Conservation (phyloP, 2,888 invertebrate genomes). For the Anticlea derivata region DNA sequence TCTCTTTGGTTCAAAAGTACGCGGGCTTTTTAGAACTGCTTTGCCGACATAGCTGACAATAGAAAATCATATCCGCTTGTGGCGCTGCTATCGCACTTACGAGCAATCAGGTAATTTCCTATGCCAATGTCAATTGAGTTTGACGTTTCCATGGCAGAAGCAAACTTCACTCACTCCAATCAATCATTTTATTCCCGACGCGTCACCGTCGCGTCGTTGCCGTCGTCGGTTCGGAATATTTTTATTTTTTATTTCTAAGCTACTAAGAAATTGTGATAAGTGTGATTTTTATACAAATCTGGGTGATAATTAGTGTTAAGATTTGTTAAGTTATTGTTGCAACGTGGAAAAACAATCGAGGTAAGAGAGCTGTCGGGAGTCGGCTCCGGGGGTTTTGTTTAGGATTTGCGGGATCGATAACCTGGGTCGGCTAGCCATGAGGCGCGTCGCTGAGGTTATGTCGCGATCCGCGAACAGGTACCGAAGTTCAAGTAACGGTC, state of each 20-base stretch:
- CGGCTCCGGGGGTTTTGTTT: constrained; percentile 69
- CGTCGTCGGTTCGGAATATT: constrained; percentile 65
- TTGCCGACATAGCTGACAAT: background rate
- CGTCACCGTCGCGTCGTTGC: constrained; percentile 81
- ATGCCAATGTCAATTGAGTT: constrained; percentile 17
- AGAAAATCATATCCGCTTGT: background rate
- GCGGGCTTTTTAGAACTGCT: constrained; percentile 2
- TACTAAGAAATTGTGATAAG: constrained; percentile 81
- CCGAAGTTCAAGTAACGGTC: constrained; percentile 82
- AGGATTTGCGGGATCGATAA: constrained; percentile 82
- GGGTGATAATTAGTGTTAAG: constrained; percentile 81
- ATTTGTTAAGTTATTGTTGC: constrained; percentile 80
- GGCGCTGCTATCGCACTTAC: constrained; percentile 3
- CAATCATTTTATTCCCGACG: constrained; percentile 55
- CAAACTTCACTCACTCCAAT: constrained; percentile 3
- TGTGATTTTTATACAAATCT: constrained; percentile 81
- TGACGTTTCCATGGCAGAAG: constrained; percentile 4
- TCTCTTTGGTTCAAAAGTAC: background rate
- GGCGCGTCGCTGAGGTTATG: constrained; percentile 82
- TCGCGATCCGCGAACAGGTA: constrained; percentile 74
- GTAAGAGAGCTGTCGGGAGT: constrained; percentile 61
- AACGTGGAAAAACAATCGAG: constrained; percentile 74
- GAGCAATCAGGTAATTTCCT: constrained; percentile 2
- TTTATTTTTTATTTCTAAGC: constrained; percentile 73
- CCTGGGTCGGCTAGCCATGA: constrained; percentile 81